These are phyloP conservation scores for Melierax canorus DNA, from an alignment of 2,113 vertebrate species.

Conservation along the genomic window DNA sequence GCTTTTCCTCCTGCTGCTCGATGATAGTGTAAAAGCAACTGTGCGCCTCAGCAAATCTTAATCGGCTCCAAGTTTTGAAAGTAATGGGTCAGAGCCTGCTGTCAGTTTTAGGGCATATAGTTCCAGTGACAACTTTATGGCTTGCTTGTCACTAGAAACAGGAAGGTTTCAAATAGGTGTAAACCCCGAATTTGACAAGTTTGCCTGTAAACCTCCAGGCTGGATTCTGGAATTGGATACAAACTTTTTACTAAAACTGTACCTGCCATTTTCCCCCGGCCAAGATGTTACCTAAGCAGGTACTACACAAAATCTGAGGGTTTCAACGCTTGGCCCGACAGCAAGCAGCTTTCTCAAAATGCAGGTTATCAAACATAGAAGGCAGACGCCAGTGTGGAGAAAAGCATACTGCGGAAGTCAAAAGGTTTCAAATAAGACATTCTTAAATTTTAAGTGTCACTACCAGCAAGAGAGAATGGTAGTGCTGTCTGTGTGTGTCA, in stretches of 20 bases:
- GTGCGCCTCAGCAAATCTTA: neutral
- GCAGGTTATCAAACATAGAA: neutral
- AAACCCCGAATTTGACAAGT: neutral
- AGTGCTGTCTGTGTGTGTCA: neutral
- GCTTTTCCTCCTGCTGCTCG: neutral
- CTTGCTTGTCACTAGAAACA: neutral
- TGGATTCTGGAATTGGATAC: neutral
- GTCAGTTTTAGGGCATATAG: neutral
- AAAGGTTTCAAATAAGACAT: neutral
- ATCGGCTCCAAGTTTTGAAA: neutral
- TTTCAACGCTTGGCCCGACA: neutral
- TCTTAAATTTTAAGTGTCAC: neutral
- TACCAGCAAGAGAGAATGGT: neutral
- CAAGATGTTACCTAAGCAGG: neutral
- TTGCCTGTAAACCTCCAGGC: neutral
- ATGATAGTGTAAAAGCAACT: neutral
- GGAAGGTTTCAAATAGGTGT: neutral
- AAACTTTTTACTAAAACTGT: neutral
- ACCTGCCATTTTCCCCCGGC: neutral
- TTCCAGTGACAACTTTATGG: neutral
- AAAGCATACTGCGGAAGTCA: neutral
- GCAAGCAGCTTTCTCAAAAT: neutral
- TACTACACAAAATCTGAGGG: fast-evolving
- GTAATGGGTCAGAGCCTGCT: neutral
- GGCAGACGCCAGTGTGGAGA: neutral